Conservation (phyloP, 2,113 vertebrate species). For the Copsychus sechellarum region DNA sequence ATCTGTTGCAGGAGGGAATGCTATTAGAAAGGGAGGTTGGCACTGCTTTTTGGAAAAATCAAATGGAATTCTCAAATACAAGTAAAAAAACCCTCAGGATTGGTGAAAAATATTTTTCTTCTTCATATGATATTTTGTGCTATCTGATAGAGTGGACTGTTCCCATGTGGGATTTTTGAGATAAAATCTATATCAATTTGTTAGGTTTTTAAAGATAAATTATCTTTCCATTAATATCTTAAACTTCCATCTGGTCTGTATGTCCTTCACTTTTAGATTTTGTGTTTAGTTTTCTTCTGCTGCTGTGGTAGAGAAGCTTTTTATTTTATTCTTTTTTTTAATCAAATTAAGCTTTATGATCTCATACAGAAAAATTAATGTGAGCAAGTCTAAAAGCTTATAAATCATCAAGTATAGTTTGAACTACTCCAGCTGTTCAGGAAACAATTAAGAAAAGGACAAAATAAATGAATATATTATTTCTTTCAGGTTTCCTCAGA, state of each 20-base stretch:
- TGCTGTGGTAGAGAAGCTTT: background rate
- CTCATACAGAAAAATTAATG: background rate
- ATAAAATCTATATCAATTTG: background rate
- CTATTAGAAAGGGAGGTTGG: background rate
- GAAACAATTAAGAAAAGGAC: background rate
- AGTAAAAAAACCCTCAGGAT: background rate
- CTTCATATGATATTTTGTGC: background rate
- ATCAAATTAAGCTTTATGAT: background rate
- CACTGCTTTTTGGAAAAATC: background rate
- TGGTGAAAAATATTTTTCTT: background rate
- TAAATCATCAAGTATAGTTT: background rate
- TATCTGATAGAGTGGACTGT: background rate
- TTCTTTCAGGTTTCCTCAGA: background rate
- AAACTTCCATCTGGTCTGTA: background rate
- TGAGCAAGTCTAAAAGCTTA: background rate
- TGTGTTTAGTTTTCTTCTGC: background rate
- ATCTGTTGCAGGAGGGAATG: background rate
- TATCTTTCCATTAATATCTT: background rate
- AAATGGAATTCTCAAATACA: background rate
- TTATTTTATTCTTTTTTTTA: background rate
- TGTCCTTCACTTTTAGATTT: background rate
- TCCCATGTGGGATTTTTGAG: background rate
- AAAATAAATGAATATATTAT: background rate
- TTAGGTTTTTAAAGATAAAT: background rate
- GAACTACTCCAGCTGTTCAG: background rate